phyloP scores from a whole-genome alignment of 2,888 invertebrate species.

The Xanthia togata region DNA sequence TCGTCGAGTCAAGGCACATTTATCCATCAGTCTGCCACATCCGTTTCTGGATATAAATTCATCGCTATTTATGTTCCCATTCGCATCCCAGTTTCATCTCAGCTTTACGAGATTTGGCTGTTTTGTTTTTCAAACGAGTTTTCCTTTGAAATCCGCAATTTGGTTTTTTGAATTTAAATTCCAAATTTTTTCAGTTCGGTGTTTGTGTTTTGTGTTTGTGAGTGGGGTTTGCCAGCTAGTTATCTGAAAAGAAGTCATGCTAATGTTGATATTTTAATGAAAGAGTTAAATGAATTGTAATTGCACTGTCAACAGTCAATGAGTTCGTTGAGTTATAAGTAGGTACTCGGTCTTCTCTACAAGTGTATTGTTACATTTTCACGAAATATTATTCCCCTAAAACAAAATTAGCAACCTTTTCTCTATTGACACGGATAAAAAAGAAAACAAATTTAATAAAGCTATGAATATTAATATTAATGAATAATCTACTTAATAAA shows the following conservation, averaged over 20 bases:
- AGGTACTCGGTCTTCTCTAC: neutral
- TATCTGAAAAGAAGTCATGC: neutral
- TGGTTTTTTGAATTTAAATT: slow-evolving; percentile 18
- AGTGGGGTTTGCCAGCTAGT: neutral
- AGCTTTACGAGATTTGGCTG: slow-evolving; percentile 41
- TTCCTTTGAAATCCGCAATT: slow-evolving; percentile 49
- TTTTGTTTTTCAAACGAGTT: slow-evolving; percentile 48
- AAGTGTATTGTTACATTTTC: neutral
- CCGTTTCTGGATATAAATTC: slow-evolving; percentile 46
- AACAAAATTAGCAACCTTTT: neutral
- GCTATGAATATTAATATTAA: no score
- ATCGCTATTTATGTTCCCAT: slow-evolving; percentile 53
- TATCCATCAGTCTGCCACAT: slow-evolving; percentile 51
- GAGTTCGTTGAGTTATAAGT: neutral
- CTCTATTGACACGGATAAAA: neutral
- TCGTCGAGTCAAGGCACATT: slow-evolving; percentile 30
- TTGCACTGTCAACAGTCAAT: neutral
- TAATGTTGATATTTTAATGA: neutral
- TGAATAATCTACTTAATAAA: no score
- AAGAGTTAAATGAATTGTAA: neutral
- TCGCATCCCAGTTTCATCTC: slow-evolving; percentile 44
- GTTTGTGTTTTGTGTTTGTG: neutral
- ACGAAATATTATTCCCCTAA: neutral
- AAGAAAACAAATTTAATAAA: neutral
- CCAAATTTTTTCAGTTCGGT: neutral